These are phyloP conservation scores for Elgaria multicarinata DNA, from an alignment of 2,113 vertebrate genomes.

Conservation along the genomic window DNA sequence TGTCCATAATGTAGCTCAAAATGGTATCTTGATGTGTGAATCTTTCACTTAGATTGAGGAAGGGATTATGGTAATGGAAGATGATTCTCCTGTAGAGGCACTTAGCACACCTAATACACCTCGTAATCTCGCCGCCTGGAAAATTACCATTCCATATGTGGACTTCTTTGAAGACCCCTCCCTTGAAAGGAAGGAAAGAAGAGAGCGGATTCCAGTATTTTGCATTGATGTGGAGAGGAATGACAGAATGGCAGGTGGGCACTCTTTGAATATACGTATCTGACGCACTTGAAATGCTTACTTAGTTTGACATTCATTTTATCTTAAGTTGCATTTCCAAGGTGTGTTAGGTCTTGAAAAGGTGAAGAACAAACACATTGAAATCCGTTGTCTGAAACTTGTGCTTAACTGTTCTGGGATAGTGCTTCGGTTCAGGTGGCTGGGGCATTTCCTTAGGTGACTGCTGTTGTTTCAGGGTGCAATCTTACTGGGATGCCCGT, in stretches of 20 bases:
- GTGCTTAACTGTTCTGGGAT: neutral
- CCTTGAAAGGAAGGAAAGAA: slow-evolving; percentile 84
- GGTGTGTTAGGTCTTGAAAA: neutral
- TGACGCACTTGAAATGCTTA: neutral
- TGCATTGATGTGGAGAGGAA: slow-evolving; percentile 95
- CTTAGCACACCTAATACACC: slow-evolving; percentile 79
- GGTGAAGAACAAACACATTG: neutral
- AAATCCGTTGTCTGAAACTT: neutral
- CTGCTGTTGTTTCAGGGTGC: neutral
- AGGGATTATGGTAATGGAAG: slow-evolving; percentile 92
- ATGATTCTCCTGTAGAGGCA: slow-evolving; percentile 86
- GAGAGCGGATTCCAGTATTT: slow-evolving; percentile 92
- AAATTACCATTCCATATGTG: slow-evolving; percentile 89
- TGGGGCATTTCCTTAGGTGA: neutral
- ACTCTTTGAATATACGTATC: neutral
- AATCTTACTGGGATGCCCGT: no score
- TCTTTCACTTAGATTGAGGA: slow-evolving; percentile 89
- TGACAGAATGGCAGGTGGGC: slow-evolving; percentile 86
- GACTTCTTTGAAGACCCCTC: slow-evolving; percentile 88
- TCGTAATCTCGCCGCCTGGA: slow-evolving; percentile 92
- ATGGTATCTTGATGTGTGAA: slow-evolving; percentile 11
- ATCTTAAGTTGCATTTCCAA: slow-evolving; percentile 28
- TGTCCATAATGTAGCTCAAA: slow-evolving; percentile 13
- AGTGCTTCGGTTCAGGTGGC: neutral
- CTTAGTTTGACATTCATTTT: neutral